These are phyloP conservation scores for Crotalus helleri DNA, from an alignment of 2,113 vertebrate genomes.

Conservation along the genomic window DNA sequence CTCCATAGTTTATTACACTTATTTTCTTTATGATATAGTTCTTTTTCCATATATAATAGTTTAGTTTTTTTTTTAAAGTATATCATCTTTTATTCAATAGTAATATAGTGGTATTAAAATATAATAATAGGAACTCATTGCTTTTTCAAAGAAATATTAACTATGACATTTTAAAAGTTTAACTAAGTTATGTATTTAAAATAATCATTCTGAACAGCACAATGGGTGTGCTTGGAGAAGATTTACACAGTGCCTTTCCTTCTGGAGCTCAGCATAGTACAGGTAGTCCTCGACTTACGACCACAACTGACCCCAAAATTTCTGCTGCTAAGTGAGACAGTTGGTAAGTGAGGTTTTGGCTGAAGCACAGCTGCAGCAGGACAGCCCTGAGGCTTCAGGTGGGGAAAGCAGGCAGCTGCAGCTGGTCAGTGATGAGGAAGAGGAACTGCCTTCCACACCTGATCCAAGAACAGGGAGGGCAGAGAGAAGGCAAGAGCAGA, in stretches of 20 bases:
- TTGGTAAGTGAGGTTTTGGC: neutral
- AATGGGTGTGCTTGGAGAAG: neutral
- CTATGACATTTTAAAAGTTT: neutral
- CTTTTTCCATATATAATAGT: neutral
- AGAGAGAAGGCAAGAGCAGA: no score
- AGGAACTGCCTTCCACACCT: no score
- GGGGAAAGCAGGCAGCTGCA: no score
- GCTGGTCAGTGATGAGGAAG: no score
- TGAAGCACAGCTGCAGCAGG: no score
- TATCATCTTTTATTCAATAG: neutral
- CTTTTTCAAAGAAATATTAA: neutral
- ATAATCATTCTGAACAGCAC: neutral
- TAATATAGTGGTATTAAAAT: neutral
- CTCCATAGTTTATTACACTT: neutral
- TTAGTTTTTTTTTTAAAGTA: neutral
- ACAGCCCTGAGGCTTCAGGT: no score
- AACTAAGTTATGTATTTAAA: neutral
- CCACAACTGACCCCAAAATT: neutral
- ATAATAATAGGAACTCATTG: neutral
- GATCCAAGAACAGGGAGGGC: no score
- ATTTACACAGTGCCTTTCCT: neutral
- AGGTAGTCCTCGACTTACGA: neutral
- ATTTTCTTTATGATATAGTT: neutral
- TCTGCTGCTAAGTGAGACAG: neutral
- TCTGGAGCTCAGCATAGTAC: neutral